Percentiles rank a stretch among this genome's conserved stretches.
Conservation (phyloP, 2,113 vertebrate species). For the Sinocyclocheilus anshuiensis region DNA sequence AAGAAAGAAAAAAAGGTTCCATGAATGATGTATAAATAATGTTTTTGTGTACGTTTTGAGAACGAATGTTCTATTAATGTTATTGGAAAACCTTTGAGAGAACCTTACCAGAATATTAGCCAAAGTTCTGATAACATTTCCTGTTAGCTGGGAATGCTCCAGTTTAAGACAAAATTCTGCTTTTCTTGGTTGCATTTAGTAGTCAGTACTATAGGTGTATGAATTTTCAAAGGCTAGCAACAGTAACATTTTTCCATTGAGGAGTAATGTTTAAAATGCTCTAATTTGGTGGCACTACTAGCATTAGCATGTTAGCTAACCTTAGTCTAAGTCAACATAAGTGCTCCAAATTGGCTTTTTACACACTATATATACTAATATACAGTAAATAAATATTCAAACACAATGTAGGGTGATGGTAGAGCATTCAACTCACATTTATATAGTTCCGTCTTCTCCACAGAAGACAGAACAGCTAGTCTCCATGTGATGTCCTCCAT, state of each 20-base stretch:
- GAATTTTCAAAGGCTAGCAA: neutral
- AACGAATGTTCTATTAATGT: too few relatives aligned
- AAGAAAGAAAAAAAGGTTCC: too few relatives aligned
- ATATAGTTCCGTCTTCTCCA: neutral
- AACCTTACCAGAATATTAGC: too few relatives aligned
- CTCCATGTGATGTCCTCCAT: too few relatives aligned
- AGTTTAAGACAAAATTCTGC: neutral
- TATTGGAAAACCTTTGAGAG: too few relatives aligned
- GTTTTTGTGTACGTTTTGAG: too few relatives aligned
- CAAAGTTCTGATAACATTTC: too few relatives aligned
- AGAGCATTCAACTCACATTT: too few relatives aligned
- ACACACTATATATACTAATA: too few relatives aligned
- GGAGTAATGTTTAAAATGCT: neutral
- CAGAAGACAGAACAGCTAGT: neutral
- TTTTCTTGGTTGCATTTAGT: neutral
- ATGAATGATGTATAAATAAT: too few relatives aligned
- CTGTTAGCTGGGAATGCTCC: too few relatives aligned
- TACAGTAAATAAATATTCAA: neutral
- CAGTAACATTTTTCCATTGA: neutral
- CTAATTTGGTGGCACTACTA: neutral
- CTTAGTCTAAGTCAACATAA: neutral
- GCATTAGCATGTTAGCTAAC: neutral
- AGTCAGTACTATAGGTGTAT: neutral
- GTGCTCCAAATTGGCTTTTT: too few relatives aligned
- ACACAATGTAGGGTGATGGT: neutral